Base-by-base conservation (phyloP, 1,140 invertebrate genomes). In the Lasaia peninsularis region DNA sequence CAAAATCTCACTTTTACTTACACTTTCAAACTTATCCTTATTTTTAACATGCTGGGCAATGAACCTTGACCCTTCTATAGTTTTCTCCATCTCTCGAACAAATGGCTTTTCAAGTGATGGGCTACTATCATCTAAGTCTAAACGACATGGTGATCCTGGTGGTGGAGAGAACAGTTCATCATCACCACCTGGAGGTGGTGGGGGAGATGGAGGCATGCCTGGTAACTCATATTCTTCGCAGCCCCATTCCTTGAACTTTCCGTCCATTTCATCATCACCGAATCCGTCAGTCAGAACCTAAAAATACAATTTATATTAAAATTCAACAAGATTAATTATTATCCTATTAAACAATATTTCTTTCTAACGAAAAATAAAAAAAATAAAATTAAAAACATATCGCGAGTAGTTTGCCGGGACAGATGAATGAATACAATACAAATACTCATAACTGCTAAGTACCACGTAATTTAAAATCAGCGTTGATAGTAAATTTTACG, bases 1-100 rank as follows among this genome's bases (percentile, higher is more conserved):
- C n/a, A 16, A 16, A 9, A 14, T 32, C 28, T 34, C 1, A 12
- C 50, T 5, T 44, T 32, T 71, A 95, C 95, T 96, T 90, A 97
- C 96, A 86, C 94, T 96, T 84, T 97, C 96, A 80, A 97, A 98
- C 80, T 95, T 96, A 89, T 98, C 96, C 86, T 97, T 96, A 89
- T 98, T 98, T 88, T 94, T 95, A 78, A 97, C 95, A 84, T 97
- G 96, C 88, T 98, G 96, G 80, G 96, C 96, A 89, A 98, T 97
- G 88, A 98, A 98, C 80, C 95, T 93, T 44, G 96, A 95, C 65
- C 96, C 95, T 80, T 96, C 94, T 79, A 97, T 94, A 69, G 96
- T 96, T 79, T 96, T 95, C 86, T 97, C 95, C 92, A 96, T 94
- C 82, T 95, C 94, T 73, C 94, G 91, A 53, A 94, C 90, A 58